phyloP scores from a whole-genome alignment of 2,113 vertebrate genomes.

The Sciurus niger region DNA sequence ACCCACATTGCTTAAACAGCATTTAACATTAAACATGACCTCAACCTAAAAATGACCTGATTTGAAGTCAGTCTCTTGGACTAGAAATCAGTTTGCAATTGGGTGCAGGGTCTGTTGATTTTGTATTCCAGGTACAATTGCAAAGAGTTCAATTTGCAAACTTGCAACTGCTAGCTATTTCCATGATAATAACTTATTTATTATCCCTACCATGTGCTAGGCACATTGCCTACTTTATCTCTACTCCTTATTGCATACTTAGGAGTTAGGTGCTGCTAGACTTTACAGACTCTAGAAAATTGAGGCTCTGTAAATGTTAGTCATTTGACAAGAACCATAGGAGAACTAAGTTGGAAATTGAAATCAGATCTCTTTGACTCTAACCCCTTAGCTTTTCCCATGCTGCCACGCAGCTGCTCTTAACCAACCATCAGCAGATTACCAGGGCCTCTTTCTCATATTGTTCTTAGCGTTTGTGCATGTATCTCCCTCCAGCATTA shows the following conservation, averaged over 20 bases:
- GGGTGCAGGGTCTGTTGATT: not conserved
- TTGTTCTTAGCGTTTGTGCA: not conserved
- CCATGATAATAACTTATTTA: slow-evolving; percentile 40
- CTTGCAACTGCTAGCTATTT: slow-evolving; percentile 1
- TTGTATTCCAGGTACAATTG: not conserved
- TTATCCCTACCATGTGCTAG: not conserved
- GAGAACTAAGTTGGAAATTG: not conserved
- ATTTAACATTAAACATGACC: slow-evolving; percentile 24
- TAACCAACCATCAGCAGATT: too few species aligned
- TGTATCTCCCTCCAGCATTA: not conserved
- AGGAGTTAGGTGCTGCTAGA: not conserved
- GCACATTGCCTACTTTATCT: slow-evolving; percentile 12
- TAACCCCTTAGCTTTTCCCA: not conserved
- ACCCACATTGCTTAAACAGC: not conserved
- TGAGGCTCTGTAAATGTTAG: slow-evolving; percentile 14
- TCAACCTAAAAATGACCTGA: not conserved
- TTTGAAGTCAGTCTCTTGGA: slow-evolving; percentile 20
- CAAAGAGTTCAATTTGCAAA: slow-evolving; percentile 9
- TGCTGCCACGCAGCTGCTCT: too few species aligned
- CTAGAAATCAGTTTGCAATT: slow-evolving; percentile 37
- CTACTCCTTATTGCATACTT: not conserved
- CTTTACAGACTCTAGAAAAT: not conserved
- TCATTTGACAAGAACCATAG: not conserved
- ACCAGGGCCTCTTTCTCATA: too few species aligned
- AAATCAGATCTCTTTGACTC: slow-evolving; percentile 23